These are phyloP conservation scores for Scaptomyza graminum DNA, from an alignment of 1,140 invertebrate genomes.

Conservation along the genomic window DNA sequence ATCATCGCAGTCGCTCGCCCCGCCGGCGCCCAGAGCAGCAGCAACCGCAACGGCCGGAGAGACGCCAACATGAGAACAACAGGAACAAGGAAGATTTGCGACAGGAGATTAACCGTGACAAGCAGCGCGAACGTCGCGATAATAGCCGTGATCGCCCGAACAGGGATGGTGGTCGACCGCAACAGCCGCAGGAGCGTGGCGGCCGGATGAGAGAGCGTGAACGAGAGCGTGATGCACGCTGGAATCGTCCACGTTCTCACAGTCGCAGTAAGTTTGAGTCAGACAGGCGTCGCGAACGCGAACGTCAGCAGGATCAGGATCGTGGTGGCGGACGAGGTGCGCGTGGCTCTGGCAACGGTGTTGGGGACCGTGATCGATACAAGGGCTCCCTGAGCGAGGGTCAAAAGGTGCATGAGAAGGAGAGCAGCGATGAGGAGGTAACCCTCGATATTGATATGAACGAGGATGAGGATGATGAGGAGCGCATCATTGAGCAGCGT, in stretches of 20 bases:
- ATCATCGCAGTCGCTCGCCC: conserved; percentile 60
- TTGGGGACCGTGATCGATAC: conserved; percentile 79
- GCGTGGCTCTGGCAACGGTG: conserved; percentile 67
- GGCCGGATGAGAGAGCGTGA: conserved; percentile 40
- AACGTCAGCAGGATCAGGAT: conserved; percentile 65
- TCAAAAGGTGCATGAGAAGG: conserved; percentile 86
- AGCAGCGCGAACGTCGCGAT: conserved; percentile 70
- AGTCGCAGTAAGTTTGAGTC: conserved; percentile 82
- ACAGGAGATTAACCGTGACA: conserved; percentile 80
- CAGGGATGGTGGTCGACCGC: conserved; percentile 34
- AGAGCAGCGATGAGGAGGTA: conserved; percentile 87
- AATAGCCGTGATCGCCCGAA: conserved; percentile 66
- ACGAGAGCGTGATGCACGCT: conserved; percentile 61
- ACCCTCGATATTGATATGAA: conserved; percentile 90
- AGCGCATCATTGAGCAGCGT: conserved; percentile 95
- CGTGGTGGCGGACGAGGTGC: conserved; percentile 69
- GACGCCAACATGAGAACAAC: conserved; percentile 82
- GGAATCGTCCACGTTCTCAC: conserved; percentile 69
- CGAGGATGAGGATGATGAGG: conserved; percentile 97
- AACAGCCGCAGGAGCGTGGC: conserved; percentile 41
- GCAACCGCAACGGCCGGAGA: conserved; percentile 27
- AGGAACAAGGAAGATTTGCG: conserved; percentile 81
- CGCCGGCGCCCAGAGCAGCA: conserved; percentile 52
- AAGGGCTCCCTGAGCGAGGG: conserved; percentile 93
- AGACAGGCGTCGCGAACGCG: conserved; percentile 66